Percentiles rank a stretch among this genome's conserved stretches.
These are phyloP conservation scores for Acanthosoma haemorrhoidale DNA, from an alignment of 2,888 invertebrate species.

Conservation along the genomic window DNA sequence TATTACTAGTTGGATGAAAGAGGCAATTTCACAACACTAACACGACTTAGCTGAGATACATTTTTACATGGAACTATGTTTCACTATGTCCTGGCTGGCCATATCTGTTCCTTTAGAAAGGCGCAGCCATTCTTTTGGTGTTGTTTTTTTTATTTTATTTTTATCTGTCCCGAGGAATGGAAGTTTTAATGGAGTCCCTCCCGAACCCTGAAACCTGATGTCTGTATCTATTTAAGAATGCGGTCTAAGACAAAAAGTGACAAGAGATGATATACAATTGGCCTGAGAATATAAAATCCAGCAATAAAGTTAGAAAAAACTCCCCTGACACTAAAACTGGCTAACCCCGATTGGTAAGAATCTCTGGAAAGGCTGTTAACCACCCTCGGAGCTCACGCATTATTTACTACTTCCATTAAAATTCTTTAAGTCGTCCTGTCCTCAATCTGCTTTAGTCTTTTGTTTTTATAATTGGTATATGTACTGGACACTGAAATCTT, in stretches of 20 bases:
- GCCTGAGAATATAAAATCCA: neutral
- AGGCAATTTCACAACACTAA: too few species aligned
- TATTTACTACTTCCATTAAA: slow-evolving; percentile 10
- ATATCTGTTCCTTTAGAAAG: too few species aligned
- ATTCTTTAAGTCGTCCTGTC: neutral
- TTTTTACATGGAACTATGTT: too few species aligned
- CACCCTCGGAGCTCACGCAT: neutral
- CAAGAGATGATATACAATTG: slow-evolving; percentile 20
- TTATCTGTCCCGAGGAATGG: neutral
- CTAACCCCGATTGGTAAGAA: slow-evolving; percentile 8
- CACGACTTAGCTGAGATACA: too few species aligned
- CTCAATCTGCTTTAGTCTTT: too few species aligned
- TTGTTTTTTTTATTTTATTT: neutral
- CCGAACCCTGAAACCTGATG: too few species aligned
- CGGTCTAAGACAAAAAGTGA: slow-evolving; percentile 15
- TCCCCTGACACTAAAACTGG: neutral
- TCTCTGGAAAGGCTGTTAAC: neutral
- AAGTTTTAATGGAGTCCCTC: slow-evolving; percentile 1
- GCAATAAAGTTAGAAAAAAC: neutral
- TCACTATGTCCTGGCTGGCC: too few species aligned
- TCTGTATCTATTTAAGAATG: slow-evolving; percentile 23
- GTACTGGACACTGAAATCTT: too few species aligned
- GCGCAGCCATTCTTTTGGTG: neutral
- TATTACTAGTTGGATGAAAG: too few species aligned
- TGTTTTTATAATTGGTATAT: too few species aligned